Percentiles rank a stretch among this genome's conserved stretches.
Evolutionary conservation across 2,797 vertebrate genomes (phyloP).

Genomic region (Crenuchus spilurus): DNA sequence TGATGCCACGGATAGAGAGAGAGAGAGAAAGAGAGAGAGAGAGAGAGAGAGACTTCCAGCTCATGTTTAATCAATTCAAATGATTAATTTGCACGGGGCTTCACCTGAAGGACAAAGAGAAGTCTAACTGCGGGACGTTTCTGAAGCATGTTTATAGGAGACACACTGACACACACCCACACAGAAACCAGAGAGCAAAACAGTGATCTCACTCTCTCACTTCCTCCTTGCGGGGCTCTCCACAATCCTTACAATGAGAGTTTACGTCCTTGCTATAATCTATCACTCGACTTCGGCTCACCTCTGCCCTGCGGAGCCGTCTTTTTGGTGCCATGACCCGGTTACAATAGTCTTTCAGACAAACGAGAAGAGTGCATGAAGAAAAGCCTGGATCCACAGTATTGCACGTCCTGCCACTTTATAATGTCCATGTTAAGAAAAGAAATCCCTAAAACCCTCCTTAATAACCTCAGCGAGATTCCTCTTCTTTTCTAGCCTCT

Average conservation of each 20-base stretch:
- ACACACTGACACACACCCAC: background rate
- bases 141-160: background rate
- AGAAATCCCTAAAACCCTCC: slow-evolving; percentile 45
- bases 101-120: background rate
- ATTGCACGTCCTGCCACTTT: slow-evolving; percentile 27
- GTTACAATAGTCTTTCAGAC: slow-evolving; percentile 13
- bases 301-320: slow-evolving; percentile 18
- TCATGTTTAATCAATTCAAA: background rate
- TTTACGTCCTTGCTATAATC: slow-evolving; percentile 31
- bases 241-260: slow-evolving; percentile 3
- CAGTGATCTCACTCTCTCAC: slow-evolving; percentile 21
- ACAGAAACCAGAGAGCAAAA: background rate
- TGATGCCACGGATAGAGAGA: slow-evolving; percentile 54
- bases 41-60: slow-evolving; percentile 23
- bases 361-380: slow-evolving; percentile 32
- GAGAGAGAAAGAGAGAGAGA: slow-evolving; percentile 27
- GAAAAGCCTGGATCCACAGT: slow-evolving; percentile 35
- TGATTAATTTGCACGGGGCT: too few relatives aligned
- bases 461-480: slow-evolving; percentile 73
- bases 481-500: slow-evolving; percentile 78
- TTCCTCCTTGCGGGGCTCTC: slow-evolving; percentile 20
- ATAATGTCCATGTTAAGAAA: background rate
- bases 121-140: background rate
- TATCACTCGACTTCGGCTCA: slow-evolving; percentile 9
- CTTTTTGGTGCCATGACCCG: slow-evolving; percentile 45